Conservation (phyloP, 2,113 vertebrate species). For the Epinephelus fuscoguttatus region DNA sequence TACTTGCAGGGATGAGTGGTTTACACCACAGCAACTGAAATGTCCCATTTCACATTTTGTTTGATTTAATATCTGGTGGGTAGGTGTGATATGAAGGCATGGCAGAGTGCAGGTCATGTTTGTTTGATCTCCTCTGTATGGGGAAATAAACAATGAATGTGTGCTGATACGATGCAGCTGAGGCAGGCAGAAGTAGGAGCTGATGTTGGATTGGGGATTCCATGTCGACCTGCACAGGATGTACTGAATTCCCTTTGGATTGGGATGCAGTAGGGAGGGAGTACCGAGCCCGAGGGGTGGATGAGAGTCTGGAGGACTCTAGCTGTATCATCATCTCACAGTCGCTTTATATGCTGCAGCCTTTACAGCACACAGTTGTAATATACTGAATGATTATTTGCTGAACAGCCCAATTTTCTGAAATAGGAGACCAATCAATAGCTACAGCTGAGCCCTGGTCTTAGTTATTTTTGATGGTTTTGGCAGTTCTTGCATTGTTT, state of each 20-base stretch:
- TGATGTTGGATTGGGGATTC: conserved; percentile 25
- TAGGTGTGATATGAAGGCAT: conserved; percentile 58
- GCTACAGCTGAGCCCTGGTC: neutral
- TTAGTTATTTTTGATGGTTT: neutral
- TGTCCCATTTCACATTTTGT: conserved; percentile 48
- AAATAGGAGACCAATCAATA: conserved; percentile 6
- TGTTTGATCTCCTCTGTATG: conserved; percentile 52
- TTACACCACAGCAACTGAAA: conserved; percentile 21
- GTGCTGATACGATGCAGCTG: conserved; percentile 9
- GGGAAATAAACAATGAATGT: conserved; percentile 64
- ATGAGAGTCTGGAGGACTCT: neutral
- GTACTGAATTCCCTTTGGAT: conserved; percentile 15
- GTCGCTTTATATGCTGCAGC: neutral
- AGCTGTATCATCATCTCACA: neutral
- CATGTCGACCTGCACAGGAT: conserved; percentile 8
- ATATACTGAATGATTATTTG: neutral
- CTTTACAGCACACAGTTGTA: neutral
- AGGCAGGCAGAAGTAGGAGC: conserved; percentile 17
- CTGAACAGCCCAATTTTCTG: too few relatives aligned
- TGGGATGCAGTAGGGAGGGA: neutral
- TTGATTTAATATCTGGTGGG: conserved; percentile 57
- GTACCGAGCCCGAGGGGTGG: neutral
- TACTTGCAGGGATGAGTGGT: neutral
- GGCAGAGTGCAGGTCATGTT: conserved; percentile 59
- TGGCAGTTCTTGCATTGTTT: neutral